These are phyloP conservation scores for Heliothis peltigera DNA, from an alignment of 2,888 invertebrate species.

Conservation along the genomic window DNA sequence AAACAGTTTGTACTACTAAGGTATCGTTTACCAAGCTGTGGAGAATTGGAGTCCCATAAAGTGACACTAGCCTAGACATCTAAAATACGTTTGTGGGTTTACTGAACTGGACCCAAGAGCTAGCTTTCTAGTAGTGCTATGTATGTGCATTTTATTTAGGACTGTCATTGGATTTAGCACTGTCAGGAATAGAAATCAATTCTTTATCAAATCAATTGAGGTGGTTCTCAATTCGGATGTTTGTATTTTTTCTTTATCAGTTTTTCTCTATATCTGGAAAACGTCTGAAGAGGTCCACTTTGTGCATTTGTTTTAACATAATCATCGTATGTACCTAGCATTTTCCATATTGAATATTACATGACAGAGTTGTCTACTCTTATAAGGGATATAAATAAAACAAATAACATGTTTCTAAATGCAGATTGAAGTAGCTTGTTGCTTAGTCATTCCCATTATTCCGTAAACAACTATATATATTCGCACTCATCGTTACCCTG, in stretches of 20 bases:
- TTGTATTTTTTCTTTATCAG: not conserved
- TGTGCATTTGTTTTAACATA: not conserved
- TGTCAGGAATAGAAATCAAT: not conserved
- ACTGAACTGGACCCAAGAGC: constrained; percentile 20
- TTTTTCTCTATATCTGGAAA: not conserved
- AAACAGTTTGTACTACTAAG: constrained; percentile 20
- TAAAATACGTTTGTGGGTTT: constrained; percentile 45
- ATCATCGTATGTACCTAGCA: not conserved
- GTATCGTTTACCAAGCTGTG: constrained; percentile 37
- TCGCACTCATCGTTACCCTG: not conserved
- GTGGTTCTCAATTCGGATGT: no score
- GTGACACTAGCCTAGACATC: constrained; percentile 28
- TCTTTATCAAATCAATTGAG: not conserved
- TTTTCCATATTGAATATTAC: constrained; percentile 23
- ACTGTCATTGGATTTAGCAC: constrained; percentile 15
- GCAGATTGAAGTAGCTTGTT: constrained; percentile 17
- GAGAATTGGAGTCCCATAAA: constrained; percentile 38
- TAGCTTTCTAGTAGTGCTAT: constrained; percentile 21
- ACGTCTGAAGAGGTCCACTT: no score
- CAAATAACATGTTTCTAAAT: constrained; percentile 14
- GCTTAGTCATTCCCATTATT: constrained; percentile 8
- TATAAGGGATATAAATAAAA: constrained; percentile 4
- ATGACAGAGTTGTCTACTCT: constrained; percentile 12
- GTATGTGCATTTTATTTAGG: constrained; percentile 5
- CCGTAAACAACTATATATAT: not conserved